Conservation (phyloP, 2,797 vertebrate species). For the Chelmon rostratus region DNA sequence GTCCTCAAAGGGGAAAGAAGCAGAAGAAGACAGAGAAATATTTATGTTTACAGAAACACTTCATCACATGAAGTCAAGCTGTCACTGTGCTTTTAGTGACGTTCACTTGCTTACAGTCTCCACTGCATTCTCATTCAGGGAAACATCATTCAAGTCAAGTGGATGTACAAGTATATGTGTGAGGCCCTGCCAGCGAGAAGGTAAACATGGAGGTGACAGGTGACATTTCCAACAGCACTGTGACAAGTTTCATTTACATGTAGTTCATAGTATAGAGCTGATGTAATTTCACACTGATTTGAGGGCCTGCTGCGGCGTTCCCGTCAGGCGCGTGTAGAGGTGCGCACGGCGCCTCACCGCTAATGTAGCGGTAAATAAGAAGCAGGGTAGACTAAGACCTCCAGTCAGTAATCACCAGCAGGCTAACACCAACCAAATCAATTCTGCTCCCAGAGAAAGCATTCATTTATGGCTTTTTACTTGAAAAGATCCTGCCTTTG, state of each 20-base stretch:
- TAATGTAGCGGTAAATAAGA: slow-evolving; percentile 81
- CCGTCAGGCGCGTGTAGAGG: slow-evolving; percentile 48
- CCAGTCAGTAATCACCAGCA: slow-evolving; percentile 72
- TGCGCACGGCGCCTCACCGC: slow-evolving; percentile 35
- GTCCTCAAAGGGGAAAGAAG: background rate
- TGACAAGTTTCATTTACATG: slow-evolving; percentile 77
- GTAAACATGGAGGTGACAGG: slow-evolving; percentile 72
- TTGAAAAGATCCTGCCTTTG: slow-evolving; percentile 58
- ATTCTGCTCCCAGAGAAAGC: slow-evolving; percentile 67
- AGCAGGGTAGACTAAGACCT: slow-evolving; percentile 71
- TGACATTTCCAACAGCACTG: slow-evolving; percentile 70
- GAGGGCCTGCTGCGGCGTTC: slow-evolving; percentile 58
- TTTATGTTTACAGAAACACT: background rate
- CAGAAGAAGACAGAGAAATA: slow-evolving; percentile 1
- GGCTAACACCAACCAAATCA: slow-evolving; percentile 70
- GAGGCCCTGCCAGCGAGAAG: slow-evolving; percentile 35
- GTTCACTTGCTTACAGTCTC: slow-evolving; percentile 30
- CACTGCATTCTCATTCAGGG: slow-evolving; percentile 26
- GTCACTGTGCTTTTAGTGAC: slow-evolving; percentile 34
- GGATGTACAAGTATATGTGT: slow-evolving; percentile 38
- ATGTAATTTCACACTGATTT: slow-evolving; percentile 81
- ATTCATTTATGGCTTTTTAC: slow-evolving; percentile 58
- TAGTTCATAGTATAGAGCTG: slow-evolving; percentile 72
- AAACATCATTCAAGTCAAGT: slow-evolving; percentile 54
- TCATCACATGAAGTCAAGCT: slow-evolving; percentile 22